phyloP scores from a whole-genome alignment of 2,113 vertebrate species.

The Bostrychus sinensis region DNA sequence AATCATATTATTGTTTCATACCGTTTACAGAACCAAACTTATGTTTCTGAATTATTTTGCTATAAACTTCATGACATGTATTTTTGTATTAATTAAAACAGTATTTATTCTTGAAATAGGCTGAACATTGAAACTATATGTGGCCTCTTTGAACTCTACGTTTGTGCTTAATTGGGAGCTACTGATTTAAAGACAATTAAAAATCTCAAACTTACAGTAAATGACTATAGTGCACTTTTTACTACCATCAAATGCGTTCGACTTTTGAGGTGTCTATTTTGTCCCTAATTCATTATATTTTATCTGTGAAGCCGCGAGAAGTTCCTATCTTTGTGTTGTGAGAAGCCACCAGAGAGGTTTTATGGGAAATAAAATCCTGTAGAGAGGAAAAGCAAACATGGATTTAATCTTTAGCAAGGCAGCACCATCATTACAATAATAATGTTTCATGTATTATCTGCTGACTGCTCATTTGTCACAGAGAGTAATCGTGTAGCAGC shows the following conservation, averaged over 20 bases:
- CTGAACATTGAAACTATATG: too few species aligned
- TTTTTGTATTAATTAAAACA: too few species aligned
- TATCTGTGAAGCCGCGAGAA: slow-evolving; percentile 6
- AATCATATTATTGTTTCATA: too few species aligned
- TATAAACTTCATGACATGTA: too few species aligned
- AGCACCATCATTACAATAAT: slow-evolving; percentile 48
- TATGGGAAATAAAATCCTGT: slow-evolving; percentile 47
- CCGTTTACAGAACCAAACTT: too few species aligned
- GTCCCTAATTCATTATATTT: slow-evolving; percentile 1
- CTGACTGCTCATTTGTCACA: slow-evolving; percentile 61
- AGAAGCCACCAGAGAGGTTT: slow-evolving; percentile 38
- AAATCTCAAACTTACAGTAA: not conserved
- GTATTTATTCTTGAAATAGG: too few species aligned
- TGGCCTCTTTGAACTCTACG: too few species aligned
- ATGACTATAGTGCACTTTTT: not conserved
- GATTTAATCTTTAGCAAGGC: slow-evolving; percentile 59
- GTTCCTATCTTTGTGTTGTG: slow-evolving; percentile 17
- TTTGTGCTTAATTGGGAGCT: too few species aligned
- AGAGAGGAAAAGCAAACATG: slow-evolving; percentile 58
- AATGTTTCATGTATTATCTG: slow-evolving; percentile 52
- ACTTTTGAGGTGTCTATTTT: slow-evolving; percentile 18
- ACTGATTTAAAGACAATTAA: not conserved
- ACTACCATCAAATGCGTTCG: slow-evolving; percentile 18
- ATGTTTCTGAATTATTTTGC: too few species aligned
- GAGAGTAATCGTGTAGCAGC: slow-evolving; percentile 37